These are phyloP conservation scores for Pleuronectes platessa DNA, from an alignment of 2,113 vertebrate species.

Conservation along the genomic window DNA sequence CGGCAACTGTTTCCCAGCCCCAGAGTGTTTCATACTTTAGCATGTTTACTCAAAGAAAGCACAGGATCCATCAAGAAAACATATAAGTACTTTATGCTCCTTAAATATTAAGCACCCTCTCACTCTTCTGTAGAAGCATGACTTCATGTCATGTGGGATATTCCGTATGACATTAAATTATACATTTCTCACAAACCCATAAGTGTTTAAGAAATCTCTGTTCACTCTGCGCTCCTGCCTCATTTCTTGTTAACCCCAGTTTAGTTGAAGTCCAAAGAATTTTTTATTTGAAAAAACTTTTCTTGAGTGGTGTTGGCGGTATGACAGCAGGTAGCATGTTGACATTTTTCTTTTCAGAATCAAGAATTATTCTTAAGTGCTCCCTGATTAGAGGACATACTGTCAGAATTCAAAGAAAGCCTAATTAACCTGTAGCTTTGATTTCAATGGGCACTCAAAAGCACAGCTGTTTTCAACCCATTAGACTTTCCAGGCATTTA, in stretches of 20 bases:
- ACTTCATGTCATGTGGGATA: conserved; percentile 55
- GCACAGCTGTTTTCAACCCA: neutral
- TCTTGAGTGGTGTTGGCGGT: neutral
- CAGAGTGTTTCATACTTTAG: conserved; percentile 19
- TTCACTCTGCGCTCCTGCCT: neutral
- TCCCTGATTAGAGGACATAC: conserved; percentile 16
- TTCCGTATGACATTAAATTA: conserved; percentile 63
- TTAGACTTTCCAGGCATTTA: neutral
- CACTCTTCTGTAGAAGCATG: conserved; percentile 41
- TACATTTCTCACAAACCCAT: conserved; percentile 60
- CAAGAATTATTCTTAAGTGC: conserved; percentile 14
- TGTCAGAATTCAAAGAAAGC: conserved; percentile 32
- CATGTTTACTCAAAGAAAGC: conserved; percentile 58
- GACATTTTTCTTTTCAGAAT: conserved; percentile 10
- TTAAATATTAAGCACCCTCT: conserved; percentile 61
- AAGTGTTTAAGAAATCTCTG: conserved; percentile 26
- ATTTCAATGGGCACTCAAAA: conserved; percentile 14
- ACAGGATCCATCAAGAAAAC: conserved; percentile 61
- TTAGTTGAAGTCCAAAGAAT: conserved; percentile 20
- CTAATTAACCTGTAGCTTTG: conserved; percentile 21
- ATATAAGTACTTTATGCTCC: conserved; percentile 63
- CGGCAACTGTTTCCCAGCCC: neutral
- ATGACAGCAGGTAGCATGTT: neutral
- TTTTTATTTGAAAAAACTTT: neutral
- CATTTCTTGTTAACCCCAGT: conserved; percentile 22